Evolutionary conservation across 2,888 invertebrate genomes (phyloP).

Genomic region (Cinara cedri): DNA sequence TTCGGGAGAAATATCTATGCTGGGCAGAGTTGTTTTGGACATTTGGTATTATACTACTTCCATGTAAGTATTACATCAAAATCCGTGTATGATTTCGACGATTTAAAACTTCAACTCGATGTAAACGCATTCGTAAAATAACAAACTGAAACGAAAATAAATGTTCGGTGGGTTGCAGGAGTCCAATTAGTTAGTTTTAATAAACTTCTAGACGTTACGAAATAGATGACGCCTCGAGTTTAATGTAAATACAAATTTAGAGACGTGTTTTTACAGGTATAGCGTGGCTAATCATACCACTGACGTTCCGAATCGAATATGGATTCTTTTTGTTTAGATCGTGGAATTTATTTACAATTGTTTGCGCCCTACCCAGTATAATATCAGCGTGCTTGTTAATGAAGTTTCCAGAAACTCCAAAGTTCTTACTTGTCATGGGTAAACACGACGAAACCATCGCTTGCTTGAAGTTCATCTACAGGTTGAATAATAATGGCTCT

Average conservation of each 20-base stretch:
- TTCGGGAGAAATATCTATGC: conserved; percentile 79
- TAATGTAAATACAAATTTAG: too few species aligned
- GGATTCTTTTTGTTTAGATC: conserved; percentile 72
- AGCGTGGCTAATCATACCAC: conserved; percentile 79
- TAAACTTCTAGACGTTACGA: too few species aligned
- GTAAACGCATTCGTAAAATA: too few species aligned
- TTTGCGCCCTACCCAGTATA: conserved; percentile 75
- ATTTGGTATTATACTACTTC: conserved; percentile 75
- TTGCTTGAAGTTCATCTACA: conserved; percentile 64
- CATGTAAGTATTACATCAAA: conserved; percentile 66
- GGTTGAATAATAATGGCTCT: conserved; percentile 31
- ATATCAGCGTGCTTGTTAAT: conserved; percentile 73
- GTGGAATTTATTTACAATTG: conserved; percentile 81
- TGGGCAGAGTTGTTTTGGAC: conserved; percentile 90
- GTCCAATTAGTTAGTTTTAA: too few species aligned
- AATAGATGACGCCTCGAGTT: too few species aligned
- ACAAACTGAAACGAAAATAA: too few species aligned
- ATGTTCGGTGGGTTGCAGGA: too few species aligned
- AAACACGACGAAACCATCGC: conserved; percentile 77
- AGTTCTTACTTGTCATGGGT: conserved; percentile 79
- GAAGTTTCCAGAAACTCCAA: conserved; percentile 81
- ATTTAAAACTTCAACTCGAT: too few species aligned
- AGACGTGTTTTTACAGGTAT: conserved; percentile 67
- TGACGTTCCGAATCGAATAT: conserved; percentile 69
- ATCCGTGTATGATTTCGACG: too few species aligned